Base-by-base conservation (phyloP, 1,140 invertebrate genomes). In the Bombus confusus region DNA sequence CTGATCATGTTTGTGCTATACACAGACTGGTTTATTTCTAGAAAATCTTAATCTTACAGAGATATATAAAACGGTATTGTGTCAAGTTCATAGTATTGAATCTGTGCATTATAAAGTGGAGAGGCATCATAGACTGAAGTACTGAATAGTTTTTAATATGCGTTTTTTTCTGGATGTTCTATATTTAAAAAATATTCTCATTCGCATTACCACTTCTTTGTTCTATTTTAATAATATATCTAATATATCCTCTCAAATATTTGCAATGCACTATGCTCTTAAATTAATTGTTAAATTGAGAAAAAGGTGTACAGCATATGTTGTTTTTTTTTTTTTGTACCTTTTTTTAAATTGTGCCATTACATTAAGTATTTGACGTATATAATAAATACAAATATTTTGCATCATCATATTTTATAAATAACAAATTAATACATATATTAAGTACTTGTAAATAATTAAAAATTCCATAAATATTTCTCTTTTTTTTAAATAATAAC, bases 371-470 rank as follows among this genome's bases (percentile, higher is more conserved):
- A 64, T 83, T 47, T 52, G 8, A 85, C 1, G 18, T 59, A 73
- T 57, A 69, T 85, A 88, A 87, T 66, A 76, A 87, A 88, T 83
- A 89, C 77, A 62, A 64, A 73, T 37, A 22, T 80, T 72, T 86
- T 86, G 28, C 62, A 86, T 76, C 52, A 62, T 57, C 4, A 62
- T 64, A 25, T 76, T 83, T 83, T 86, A 86, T 86, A 83, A 86
- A 76, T 86, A 86, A 76, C 41, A 52, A 71, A 41, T 71, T 83
- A 83, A 86, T 83, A 83, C 72, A 59, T 83, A 57, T 47, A 52
- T 82, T 82, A 82, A 82, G 22, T 76, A 86, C 64, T 83, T 37
- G 47, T 83, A 86, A 82, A 71, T 69, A 74, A 74, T 86, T 74
- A 52, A 59, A 74, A 81, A 68, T 76, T 31, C 77, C 75, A 62